Evolutionary conservation across 1,140 invertebrate species (phyloP).

Genomic region (silkworm (Bombyx mori)): ASM3026992v2 NC_085130.1:2010001-2010500

Average conservation of each 20-base stretch:
- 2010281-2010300: constrained; percentile 42
- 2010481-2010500: too few species aligned
- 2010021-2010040: constrained; percentile 36
- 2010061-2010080: constrained; percentile 50
- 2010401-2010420: background rate
- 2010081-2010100: constrained; percentile 44
- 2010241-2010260: constrained; percentile 38
- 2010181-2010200: constrained; percentile 52
- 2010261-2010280: constrained; percentile 56
- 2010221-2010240: constrained; percentile 52
- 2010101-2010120: constrained; percentile 50
- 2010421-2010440: background rate
- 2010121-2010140: constrained; percentile 51
- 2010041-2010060: constrained; percentile 36
- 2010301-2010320: constrained; percentile 30
- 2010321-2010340: constrained; percentile 39
- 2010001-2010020: constrained; percentile 55
- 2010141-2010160: constrained; percentile 35
- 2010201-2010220: constrained; percentile 50
- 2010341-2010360: constrained; percentile 25
- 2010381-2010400: constrained; percentile 47
- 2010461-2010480: background rate
- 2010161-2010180: constrained; percentile 63
- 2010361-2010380: constrained; percentile 32
- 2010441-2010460: background rate